Evolutionary conservation across 2,888 invertebrate species (phyloP).

Genomic region (Ecdyonurus torrentis): DNA sequence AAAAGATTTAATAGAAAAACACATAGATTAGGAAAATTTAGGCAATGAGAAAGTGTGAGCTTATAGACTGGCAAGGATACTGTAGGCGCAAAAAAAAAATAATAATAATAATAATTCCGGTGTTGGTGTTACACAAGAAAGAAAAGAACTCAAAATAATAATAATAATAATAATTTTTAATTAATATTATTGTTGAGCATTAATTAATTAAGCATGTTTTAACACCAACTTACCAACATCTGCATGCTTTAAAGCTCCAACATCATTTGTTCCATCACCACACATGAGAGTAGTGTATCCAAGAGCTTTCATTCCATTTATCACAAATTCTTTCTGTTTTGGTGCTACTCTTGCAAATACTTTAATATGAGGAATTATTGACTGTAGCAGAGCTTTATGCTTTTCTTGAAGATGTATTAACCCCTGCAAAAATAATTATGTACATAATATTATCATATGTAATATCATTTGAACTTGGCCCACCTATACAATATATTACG

Average conservation of each 20-base stretch:
- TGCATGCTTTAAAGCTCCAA: conserved; percentile 96
- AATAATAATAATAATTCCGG: background rate
- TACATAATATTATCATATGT: conserved; percentile 8
- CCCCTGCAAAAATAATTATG: conserved; percentile 29
- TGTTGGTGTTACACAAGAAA: background rate
- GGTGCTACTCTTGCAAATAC: conserved; percentile 97
- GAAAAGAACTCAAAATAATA: no score
- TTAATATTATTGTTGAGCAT: background rate
- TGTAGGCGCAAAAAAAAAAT: background rate
- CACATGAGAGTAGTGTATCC: conserved; percentile 95
- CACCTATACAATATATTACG: background rate
- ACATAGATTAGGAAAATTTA: no score
- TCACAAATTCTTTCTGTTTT: conserved; percentile 94
- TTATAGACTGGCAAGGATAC: no score
- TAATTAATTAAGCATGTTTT: conserved; percentile 4
- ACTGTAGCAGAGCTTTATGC: conserved; percentile 42
- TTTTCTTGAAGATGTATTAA: conserved; percentile 48
- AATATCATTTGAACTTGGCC: conserved; percentile 14
- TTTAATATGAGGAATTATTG: conserved; percentile 67
- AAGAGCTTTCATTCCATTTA: conserved; percentile 69
- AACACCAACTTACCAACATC: conserved; percentile 54
- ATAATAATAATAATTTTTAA: background rate
- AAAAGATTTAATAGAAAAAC: no score
- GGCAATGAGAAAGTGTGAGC: no score
- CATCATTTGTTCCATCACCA: conserved; percentile 99